Base-by-base conservation (phyloP, 2,888 invertebrate species). In the Dolomedes plantarius region DNA sequence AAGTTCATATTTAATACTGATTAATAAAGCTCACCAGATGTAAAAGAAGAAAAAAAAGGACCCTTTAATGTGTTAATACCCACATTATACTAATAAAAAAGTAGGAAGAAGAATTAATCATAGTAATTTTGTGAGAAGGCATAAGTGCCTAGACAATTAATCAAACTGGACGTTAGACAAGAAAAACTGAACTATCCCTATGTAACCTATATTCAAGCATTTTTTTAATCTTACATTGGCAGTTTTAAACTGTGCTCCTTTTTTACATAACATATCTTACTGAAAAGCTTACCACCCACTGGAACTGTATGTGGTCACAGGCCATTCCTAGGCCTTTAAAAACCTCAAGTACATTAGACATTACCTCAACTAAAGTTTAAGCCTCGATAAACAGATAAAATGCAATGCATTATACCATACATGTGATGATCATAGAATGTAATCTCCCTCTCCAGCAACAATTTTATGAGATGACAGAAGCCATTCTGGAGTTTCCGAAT, bases 81-180 rank as follows among this genome's bases (percentile, higher is more conserved):
- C n/a, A 36, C 36, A 36, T 36, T 36, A 7, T 36, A 5, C 2
- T 16, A 16, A 2, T 46, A 2, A 46, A 11, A 46, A 7, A 9
- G 16, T 46, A 46, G 16, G 2, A 16, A 46, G 16, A 46, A 46
- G 23, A 5, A 56, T 56, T n/a, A 56, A 56, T 29, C 31, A 65
- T 19, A 65, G 65, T 65, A 65, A 65, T 65, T 65, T 65, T 29
- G 29, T 28, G 13, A 19, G 19, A 56, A 65, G 65, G 62, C 62
- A 62, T 19, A 62, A 28, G 28, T 62, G 16, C 27, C 31, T 29
- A 65, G 1, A 65, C 23, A 7, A 28, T n/a, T 9, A 46, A 46
- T 46, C 3, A 72, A 72, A 72, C 29, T 56, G 69, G 71, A 46
- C 50, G 72, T 72, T 46, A 46, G 46, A 72, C 31, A 72, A 71